Base-by-base conservation (phyloP, 2,888 invertebrate species). In the Conistra vaccinii region DNA sequence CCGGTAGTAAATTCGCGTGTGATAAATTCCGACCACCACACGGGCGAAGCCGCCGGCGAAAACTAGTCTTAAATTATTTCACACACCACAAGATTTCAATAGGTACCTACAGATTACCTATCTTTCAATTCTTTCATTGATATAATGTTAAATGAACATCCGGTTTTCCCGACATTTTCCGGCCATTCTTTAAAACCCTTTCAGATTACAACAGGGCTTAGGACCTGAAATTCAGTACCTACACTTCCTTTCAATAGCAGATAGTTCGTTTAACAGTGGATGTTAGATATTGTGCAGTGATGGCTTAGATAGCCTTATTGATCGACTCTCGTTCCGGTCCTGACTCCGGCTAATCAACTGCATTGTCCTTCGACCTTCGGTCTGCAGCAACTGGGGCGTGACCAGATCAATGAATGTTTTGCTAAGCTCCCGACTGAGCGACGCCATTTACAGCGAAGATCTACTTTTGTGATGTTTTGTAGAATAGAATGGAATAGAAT, bases 311-410 rank as follows among this genome's bases (percentile, higher is more conserved):
- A 66, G 69, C 58, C 51, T 74, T 75, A 84, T 87, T 78, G 69
- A 81, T 61, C 42, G 17, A 10, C 48, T 68, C 45, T 45, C 86
- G 92, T 92, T 91, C 90, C 91, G 91, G 89, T 89, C 73, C 74
- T 82, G 90, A 78, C 63, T 87, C 71, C 66, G 73, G 84, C 83
- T 86, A 86, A 83, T 80, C 70, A 86, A 81, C 12, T 62, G 66
- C 68, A 87, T 73, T 90, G 89, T 89, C 83, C 83, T 79, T 71
- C 88, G 88, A 81, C 92, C 92, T 91, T 89, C 91, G 71, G 71
- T 70, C 80, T 69, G 61, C 35, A 60, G 57, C 74, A 86, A 87
- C 62, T 87, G 88, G 87, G 76, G 88, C 90, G 71, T 86, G 88
- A 90, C 89, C 65, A 62, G 58, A 55, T 79, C 81, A 84, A 84